A percentile compares a stretch with the other conserved stretches of the same genome.
phyloP scores from a whole-genome alignment of 2,797 vertebrate genomes.

The Sebastolobus alascanus region DNA sequence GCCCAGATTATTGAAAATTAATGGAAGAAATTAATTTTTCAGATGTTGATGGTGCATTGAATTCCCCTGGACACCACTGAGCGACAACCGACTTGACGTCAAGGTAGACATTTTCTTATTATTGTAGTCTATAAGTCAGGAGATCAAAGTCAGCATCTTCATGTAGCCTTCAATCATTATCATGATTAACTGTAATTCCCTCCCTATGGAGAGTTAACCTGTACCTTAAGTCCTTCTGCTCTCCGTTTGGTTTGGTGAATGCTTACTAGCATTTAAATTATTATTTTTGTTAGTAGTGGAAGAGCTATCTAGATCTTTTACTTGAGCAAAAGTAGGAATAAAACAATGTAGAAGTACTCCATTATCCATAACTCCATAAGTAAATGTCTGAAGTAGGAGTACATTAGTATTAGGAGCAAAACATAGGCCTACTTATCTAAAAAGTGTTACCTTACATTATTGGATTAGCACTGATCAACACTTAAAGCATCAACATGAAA shows the following conservation, averaged over 20 bases:
- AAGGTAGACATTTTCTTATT: background rate
- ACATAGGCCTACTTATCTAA: background rate
- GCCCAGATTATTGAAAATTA: background rate
- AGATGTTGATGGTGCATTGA: background rate
- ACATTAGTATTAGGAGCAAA: background rate
- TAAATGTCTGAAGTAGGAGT: background rate
- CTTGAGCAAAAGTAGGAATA: background rate
- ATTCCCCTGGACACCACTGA: background rate
- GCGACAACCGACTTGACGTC: background rate
- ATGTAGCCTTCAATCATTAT: background rate
- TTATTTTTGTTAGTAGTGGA: background rate
- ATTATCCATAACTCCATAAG: background rate
- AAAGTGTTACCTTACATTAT: background rate
- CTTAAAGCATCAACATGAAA: background rate
- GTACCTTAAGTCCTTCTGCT: background rate
- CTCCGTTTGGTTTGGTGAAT: background rate
- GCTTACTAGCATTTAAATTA: no score
- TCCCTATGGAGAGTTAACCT: background rate
- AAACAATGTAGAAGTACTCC: background rate
- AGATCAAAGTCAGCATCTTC: background rate
- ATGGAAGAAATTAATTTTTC: background rate
- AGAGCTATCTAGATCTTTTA: background rate
- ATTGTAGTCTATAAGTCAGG: background rate
- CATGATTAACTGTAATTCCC: background rate
- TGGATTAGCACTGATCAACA: background rate